phyloP scores from a whole-genome alignment of 2,113 vertebrate genomes.

The Caranx melampygus region DNA sequence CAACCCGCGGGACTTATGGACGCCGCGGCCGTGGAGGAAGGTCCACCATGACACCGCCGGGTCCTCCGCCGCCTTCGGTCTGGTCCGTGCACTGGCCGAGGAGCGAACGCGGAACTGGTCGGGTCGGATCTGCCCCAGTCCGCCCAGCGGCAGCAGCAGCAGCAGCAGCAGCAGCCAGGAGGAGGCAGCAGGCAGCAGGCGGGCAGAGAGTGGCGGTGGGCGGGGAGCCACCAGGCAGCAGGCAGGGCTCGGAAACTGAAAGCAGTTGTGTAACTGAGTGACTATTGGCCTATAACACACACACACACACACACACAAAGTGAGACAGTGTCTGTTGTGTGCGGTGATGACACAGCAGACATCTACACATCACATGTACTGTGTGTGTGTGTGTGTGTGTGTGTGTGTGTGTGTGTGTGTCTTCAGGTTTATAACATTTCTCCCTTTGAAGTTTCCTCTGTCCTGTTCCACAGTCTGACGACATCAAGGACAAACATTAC shows the following conservation, averaged over 20 bases:
- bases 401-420: neutral
- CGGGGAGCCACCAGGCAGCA: slow-evolving; percentile 62
- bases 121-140: slow-evolving; percentile 67
- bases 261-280: slow-evolving; percentile 71
- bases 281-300: slow-evolving; percentile 63
- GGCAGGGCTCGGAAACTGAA: slow-evolving; percentile 69
- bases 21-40: slow-evolving; percentile 35
- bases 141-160: slow-evolving; percentile 60
- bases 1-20: slow-evolving; percentile 32
- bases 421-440: too few relatives aligned
- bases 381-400: neutral
- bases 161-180: slow-evolving; percentile 37
- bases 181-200: slow-evolving; percentile 14
- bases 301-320: neutral
- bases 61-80: slow-evolving; percentile 27
- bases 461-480: too few relatives aligned
- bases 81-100: slow-evolving; percentile 27
- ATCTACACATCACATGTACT: neutral
- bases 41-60: slow-evolving; percentile 60
- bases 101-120: slow-evolving; percentile 76
- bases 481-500: too few relatives aligned
- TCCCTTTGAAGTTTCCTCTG: too few relatives aligned
- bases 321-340: neutral
- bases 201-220: slow-evolving; percentile 68
- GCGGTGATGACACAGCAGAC: slow-evolving; percentile 1